Conservation (phyloP, 2,113 vertebrate species). For the Hippocampus zosterae region DNA sequence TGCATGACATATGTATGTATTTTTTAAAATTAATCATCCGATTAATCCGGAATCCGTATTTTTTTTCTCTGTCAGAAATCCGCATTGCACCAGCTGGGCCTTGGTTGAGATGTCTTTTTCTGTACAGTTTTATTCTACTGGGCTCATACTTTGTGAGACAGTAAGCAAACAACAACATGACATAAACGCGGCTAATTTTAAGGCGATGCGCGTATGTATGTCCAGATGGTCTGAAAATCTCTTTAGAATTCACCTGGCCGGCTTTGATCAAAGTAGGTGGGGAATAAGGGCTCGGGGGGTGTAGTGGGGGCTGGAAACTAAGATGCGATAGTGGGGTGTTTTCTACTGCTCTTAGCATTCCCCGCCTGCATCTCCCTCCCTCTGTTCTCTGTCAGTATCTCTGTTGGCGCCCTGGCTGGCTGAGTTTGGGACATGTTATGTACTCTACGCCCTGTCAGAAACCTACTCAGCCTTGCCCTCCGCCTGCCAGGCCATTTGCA, state of each 20-base stretch:
- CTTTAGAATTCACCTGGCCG: slow-evolving; percentile 31
- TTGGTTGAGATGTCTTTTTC: too few relatives aligned
- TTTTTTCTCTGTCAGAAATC: too few relatives aligned
- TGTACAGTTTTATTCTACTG: too few relatives aligned
- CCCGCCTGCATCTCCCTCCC: slow-evolving; percentile 32
- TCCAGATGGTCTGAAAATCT: slow-evolving; percentile 30
- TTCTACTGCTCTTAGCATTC: slow-evolving; percentile 49
- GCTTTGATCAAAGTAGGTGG: slow-evolving; percentile 39
- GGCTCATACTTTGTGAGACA: not conserved
- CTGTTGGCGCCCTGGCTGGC: slow-evolving; percentile 63
- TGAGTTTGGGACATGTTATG: slow-evolving; percentile 77
- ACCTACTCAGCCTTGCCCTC: slow-evolving; percentile 78
- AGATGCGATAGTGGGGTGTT: not conserved
- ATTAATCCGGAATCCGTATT: too few relatives aligned
- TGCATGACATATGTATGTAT: too few relatives aligned
- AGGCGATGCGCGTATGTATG: not conserved
- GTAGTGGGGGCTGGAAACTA: not conserved
- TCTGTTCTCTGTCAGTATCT: slow-evolving; percentile 69
- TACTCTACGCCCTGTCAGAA: slow-evolving; percentile 78
- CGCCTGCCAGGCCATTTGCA: slow-evolving; percentile 77
- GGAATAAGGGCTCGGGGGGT: slow-evolving; percentile 3
- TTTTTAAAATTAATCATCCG: too few relatives aligned
- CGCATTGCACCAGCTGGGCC: too few relatives aligned
- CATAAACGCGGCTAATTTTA: not conserved
- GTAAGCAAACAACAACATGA: not conserved